Evolutionary conservation across 1,140 invertebrate genomes (phyloP).

Genomic region (Sycophila sp.): DNA sequence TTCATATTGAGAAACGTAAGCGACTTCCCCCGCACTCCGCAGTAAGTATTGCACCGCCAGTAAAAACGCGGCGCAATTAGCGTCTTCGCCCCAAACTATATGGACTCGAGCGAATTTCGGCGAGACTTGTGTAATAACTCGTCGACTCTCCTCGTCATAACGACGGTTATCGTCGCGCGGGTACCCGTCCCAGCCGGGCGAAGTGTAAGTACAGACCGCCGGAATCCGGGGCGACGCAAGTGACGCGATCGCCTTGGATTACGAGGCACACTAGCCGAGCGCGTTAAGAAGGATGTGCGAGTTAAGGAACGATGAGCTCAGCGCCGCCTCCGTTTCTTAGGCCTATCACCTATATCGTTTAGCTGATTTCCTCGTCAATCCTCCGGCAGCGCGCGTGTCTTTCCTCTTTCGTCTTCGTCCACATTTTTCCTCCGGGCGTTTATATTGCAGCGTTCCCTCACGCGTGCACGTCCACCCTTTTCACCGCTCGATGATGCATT

Average conservation of each 20-base stretch:
- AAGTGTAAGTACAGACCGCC: neutral
- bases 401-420: slow-evolving; percentile 37
- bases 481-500: neutral
- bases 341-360: too few relatives aligned
- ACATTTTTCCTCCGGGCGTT: slow-evolving; percentile 15
- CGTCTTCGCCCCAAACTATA: too few relatives aligned
- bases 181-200: neutral
- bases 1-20: too few relatives aligned
- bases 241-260: neutral
- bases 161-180: slow-evolving; percentile 1
- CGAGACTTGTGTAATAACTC: neutral
- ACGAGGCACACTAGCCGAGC: neutral
- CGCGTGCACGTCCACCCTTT: neutral
- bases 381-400: too few relatives aligned
- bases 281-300: slow-evolving; percentile 65
- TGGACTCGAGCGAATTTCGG: too few relatives aligned
- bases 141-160: neutral
- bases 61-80: too few relatives aligned
- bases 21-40: too few relatives aligned
- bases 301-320: slow-evolving; percentile 66
- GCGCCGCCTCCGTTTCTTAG: too few relatives aligned
- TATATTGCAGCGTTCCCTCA: too few relatives aligned
- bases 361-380: too few relatives aligned
- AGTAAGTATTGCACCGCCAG: too few relatives aligned
- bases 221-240: neutral